These are phyloP conservation scores for Salvator merianae DNA, from an alignment of 2,113 vertebrate genomes.

Conservation along the genomic window DNA sequence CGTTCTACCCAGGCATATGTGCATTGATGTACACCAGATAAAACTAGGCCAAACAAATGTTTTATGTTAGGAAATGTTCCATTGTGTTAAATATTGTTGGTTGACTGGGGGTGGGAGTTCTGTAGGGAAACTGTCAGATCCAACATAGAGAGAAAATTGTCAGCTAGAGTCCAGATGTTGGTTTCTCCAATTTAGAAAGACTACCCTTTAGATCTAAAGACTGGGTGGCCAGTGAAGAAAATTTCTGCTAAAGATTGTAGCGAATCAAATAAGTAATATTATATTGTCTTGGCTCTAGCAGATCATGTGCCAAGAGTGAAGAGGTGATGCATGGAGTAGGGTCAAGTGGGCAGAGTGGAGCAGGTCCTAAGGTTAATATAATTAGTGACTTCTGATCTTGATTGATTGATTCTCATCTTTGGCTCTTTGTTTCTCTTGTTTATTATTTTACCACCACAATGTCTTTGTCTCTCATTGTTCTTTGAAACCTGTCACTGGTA, in stretches of 20 bases:
- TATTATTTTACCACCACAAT: no score
- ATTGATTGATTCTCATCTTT: no score
- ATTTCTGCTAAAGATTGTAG: background rate
- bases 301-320: no score
- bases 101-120: background rate
- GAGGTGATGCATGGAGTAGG: no score
- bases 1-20: background rate
- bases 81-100: background rate
- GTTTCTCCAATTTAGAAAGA: constrained; percentile 3
- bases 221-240: background rate
- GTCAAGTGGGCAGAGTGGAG: no score
- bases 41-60: background rate
- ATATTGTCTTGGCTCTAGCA: no score
- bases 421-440: no score
- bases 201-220: background rate
- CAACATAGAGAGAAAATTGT: constrained; percentile 2
- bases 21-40: background rate
- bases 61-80: constrained; percentile 1
- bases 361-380: no score
- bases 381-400: no score
- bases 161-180: background rate
- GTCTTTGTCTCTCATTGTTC: no score
- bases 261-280: background rate
- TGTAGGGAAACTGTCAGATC: constrained; percentile 3
- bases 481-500: no score